Conservation (phyloP, 92 coral and sea anemone genomes). For the Epizoanthus scotinus region DNA sequence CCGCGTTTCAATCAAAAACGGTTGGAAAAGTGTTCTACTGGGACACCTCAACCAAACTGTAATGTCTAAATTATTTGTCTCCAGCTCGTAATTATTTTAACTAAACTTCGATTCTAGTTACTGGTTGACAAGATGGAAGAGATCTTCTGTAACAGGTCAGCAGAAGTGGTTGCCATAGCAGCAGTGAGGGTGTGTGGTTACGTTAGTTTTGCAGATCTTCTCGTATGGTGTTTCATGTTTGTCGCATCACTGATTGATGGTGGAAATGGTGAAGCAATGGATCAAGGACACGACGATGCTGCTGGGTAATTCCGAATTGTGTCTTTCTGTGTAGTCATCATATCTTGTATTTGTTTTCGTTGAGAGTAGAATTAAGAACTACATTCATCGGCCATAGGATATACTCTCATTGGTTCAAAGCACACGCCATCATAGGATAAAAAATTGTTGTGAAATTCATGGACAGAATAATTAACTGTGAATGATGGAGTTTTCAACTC, state of each 20-base stretch:
- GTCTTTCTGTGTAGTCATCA: not conserved
- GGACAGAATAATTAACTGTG: too few relatives aligned
- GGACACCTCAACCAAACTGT: too few relatives aligned
- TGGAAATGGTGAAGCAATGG: constrained; percentile 3
- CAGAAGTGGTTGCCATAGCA: constrained; percentile 74
- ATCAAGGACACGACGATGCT: constrained; percentile 5
- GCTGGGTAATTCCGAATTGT: not conserved
- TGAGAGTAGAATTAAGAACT: too few relatives aligned
- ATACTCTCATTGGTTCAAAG: too few relatives aligned
- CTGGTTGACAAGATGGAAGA: constrained; percentile 55
- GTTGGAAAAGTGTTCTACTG: too few relatives aligned
- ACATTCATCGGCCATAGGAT: too few relatives aligned
- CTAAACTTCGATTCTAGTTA: constrained; percentile 1
- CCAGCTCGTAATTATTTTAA: not conserved
- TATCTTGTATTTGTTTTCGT: too few relatives aligned
- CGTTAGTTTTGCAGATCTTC: constrained; percentile 58
- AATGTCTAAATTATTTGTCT: too few relatives aligned
- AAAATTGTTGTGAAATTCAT: too few relatives aligned
- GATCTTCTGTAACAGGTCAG: constrained; percentile 45
- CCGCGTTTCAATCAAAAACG: too few relatives aligned
- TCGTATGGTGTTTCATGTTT: constrained; percentile 65
- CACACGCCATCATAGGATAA: too few relatives aligned
- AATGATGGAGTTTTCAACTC: too few relatives aligned
- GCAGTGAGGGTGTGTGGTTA: constrained; percentile 70
- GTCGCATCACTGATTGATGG: constrained; percentile 46